Conservation (phyloP, 2,888 invertebrate species). For the Sycophila texana region DNA sequence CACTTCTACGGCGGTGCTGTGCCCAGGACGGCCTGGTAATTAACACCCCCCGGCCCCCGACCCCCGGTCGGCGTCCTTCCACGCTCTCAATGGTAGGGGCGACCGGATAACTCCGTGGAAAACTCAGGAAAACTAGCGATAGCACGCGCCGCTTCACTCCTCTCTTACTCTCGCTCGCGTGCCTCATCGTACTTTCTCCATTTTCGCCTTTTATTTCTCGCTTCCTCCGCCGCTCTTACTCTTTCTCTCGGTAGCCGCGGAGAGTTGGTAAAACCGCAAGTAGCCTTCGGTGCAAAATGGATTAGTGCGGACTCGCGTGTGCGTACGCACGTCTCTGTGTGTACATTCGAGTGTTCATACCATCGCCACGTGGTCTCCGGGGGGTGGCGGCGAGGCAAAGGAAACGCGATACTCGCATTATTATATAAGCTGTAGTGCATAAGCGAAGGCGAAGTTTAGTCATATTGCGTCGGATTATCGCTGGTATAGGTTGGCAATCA, state of each 20-base stretch:
- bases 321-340: background rate
- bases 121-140: conserved; percentile 70
- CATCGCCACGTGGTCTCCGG: conserved; percentile 51
- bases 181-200: conserved; percentile 54
- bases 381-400: conserved; percentile 14
- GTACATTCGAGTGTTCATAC: background rate
- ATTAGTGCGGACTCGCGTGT: conserved; percentile 59
- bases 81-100: background rate
- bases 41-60: conserved; percentile 69
- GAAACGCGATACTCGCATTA: conserved; percentile 42
- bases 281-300: conserved; percentile 66
- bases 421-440: background rate
- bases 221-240: conserved; percentile 19
- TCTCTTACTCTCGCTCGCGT: conserved; percentile 42
- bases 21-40: conserved; percentile 68
- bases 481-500: conserved; percentile 62
- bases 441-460: conserved; percentile 61
- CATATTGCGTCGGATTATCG: conserved; percentile 63
- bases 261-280: conserved; percentile 64
- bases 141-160: conserved; percentile 48
- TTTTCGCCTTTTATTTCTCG: conserved; percentile 42
- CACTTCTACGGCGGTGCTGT: conserved; percentile 32
- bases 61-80: background rate
- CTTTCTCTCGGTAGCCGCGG: conserved; percentile 53
- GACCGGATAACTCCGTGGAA: conserved; percentile 67